phyloP scores from a whole-genome alignment of 2,113 vertebrate genomes.

The Vombatus ursinus region DNA sequence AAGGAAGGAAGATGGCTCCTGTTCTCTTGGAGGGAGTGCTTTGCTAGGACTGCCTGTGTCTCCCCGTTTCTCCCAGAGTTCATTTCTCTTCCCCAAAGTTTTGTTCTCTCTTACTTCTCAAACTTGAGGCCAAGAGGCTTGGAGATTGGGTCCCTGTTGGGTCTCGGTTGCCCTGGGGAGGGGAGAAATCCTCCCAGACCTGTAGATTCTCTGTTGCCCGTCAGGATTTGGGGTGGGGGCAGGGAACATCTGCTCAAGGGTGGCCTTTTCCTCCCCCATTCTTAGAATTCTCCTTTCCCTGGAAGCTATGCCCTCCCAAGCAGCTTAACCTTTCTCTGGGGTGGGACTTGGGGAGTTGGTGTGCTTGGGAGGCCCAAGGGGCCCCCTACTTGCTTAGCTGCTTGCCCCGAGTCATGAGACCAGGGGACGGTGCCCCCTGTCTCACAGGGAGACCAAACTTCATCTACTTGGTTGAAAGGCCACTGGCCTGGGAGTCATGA shows the following conservation, averaged over 20 bases:
- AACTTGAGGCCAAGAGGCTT: not conserved
- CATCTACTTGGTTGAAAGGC: not conserved
- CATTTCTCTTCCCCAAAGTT: not conserved
- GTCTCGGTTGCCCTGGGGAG: not conserved
- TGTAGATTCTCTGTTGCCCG: not conserved
- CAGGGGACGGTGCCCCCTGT: not conserved
- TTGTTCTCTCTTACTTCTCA: not conserved
- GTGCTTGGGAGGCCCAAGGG: not conserved
- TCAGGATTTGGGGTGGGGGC: not conserved
- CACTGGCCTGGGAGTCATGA: not conserved
- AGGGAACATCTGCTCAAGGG: not conserved
- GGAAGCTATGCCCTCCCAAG: not conserved
- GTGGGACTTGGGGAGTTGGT: not conserved
- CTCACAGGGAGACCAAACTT: not conserved
- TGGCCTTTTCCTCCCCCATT: not conserved
- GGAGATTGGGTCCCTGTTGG: not conserved
- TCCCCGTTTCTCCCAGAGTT: not conserved
- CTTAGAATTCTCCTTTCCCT: not conserved
- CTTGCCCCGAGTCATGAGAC: not conserved
- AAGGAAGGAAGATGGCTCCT: not conserved
- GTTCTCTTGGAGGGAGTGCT: not conserved
- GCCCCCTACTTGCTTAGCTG: not conserved
- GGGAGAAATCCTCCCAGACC: not conserved
- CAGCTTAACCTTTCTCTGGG: not conserved
- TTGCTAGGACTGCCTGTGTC: not conserved